Percentiles rank a stretch among this genome's conserved stretches.
phyloP scores from a whole-genome alignment of 2,888 invertebrate species.

The Sesia bembeciformis region DNA sequence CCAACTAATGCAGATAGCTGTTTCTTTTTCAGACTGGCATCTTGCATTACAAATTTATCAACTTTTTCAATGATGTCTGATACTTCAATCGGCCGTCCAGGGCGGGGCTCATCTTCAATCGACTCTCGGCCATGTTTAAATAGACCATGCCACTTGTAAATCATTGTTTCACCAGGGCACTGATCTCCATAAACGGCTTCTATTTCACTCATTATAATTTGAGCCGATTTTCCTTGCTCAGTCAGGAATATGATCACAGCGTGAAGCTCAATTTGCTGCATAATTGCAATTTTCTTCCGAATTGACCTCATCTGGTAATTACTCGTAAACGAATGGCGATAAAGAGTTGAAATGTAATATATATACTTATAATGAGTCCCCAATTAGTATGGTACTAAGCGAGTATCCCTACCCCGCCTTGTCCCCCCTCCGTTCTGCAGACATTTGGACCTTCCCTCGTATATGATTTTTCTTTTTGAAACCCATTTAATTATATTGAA shows the following conservation, averaged over 20 bases:
- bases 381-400: too few species aligned
- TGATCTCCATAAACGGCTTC: conserved; percentile 7
- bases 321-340: too few species aligned
- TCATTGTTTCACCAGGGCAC: conserved; percentile 11
- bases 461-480: too few species aligned
- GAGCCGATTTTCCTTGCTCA: conserved; percentile 4
- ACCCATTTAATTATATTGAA: too few species aligned
- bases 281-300: not conserved
- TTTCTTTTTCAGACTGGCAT: conserved; percentile 6
- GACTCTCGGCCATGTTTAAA: too few species aligned
- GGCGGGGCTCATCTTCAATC: conserved; percentile 4
- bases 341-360: too few species aligned
- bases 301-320: too few species aligned
- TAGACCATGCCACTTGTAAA: conserved; percentile 12
- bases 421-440: too few species aligned
- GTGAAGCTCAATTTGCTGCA: conserved; percentile 1
- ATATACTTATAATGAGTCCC: too few species aligned
- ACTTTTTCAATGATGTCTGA: conserved; percentile 2
- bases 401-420: too few species aligned
- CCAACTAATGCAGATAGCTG: conserved; percentile 8
- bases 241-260: conserved; percentile 4
- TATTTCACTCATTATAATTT: conserved; percentile 1
- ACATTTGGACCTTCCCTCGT: too few species aligned
- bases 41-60: conserved; percentile 7
- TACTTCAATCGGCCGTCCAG: conserved; percentile 5